Evolutionary conservation across 92 coral and sea anemone genomes (phyloP).

Genomic region (Porites divaricata): DNA sequence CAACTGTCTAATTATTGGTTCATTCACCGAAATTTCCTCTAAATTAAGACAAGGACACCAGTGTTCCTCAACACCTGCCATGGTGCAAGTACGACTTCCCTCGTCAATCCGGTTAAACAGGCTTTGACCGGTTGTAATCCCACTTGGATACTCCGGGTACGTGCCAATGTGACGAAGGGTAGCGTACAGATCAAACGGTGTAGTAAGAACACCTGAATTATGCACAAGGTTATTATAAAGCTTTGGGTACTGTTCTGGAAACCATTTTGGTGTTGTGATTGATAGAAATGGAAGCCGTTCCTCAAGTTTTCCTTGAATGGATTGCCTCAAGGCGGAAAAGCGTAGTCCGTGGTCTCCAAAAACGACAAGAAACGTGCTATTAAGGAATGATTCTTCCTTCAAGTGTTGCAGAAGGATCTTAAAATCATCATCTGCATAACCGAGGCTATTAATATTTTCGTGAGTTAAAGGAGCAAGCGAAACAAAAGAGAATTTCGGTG

Average conservation of each 20-base stretch:
- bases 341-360: slow-evolving; percentile 91
- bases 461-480: neutral
- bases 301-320: slow-evolving; percentile 89
- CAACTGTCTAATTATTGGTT: slow-evolving; percentile 54
- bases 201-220: slow-evolving; percentile 68
- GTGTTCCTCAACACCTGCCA: slow-evolving; percentile 82
- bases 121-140: slow-evolving; percentile 64
- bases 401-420: neutral
- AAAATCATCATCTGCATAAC: neutral
- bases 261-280: slow-evolving; percentile 71
- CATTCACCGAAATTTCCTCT: slow-evolving; percentile 65
- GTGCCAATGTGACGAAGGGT: slow-evolving; percentile 75
- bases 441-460: neutral
- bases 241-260: slow-evolving; percentile 51
- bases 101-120: slow-evolving; percentile 63
- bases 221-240: slow-evolving; percentile 42
- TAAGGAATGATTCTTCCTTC: neutral
- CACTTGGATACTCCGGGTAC: slow-evolving; percentile 72
- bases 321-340: slow-evolving; percentile 53
- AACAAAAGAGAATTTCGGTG: neutral
- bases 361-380: slow-evolving; percentile 55
- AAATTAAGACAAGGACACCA: slow-evolving; percentile 94
- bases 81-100: slow-evolving; percentile 66
- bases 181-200: slow-evolving; percentile 85
- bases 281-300: slow-evolving; percentile 81